phyloP scores from a whole-genome alignment of 1,140 invertebrate species.

The Hypothenemus hampei region DNA sequence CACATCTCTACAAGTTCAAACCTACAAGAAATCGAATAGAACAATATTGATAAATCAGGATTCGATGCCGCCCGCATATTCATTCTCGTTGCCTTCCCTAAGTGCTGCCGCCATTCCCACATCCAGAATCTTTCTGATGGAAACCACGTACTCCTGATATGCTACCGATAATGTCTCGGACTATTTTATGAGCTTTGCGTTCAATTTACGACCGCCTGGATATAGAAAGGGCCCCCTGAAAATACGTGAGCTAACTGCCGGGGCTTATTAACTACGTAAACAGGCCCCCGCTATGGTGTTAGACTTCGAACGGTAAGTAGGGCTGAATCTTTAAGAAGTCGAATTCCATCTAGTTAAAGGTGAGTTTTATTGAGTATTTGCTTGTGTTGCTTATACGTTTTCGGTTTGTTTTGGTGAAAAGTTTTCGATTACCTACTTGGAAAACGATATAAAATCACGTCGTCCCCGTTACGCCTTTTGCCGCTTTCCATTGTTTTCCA shows the following conservation, averaged over 20 bases:
- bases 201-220: conserved; percentile 36
- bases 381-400: not conserved
- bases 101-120: not conserved
- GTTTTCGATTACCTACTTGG: too few relatives aligned
- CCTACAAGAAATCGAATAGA: not conserved
- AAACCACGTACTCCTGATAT: conserved; percentile 36
- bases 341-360: not conserved
- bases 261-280: conserved; percentile 9
- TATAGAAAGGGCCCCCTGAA: conserved; percentile 24
- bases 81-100: too few relatives aligned
- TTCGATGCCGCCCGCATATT: conserved; percentile 12
- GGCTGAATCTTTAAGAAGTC: not conserved
- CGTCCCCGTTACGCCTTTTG: too few relatives aligned
- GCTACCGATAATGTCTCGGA: conserved; percentile 38
- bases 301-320: not conserved
- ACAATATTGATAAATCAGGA: too few relatives aligned
- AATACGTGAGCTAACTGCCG: conserved; percentile 29
- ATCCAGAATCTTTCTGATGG: conserved; percentile 20
- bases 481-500: conserved; percentile 16
- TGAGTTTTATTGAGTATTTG: not conserved
- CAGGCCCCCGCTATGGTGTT: too few relatives aligned
- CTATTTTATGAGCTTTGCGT: conserved; percentile 37
- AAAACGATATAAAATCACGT: too few relatives aligned
- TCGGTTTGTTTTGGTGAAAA: not conserved
- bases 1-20: too few relatives aligned